Evolutionary conservation across 1,140 invertebrate species (phyloP), one percentile per base, ranked within the genome.

Genomic region (Caenorhabditis latens): DNA sequence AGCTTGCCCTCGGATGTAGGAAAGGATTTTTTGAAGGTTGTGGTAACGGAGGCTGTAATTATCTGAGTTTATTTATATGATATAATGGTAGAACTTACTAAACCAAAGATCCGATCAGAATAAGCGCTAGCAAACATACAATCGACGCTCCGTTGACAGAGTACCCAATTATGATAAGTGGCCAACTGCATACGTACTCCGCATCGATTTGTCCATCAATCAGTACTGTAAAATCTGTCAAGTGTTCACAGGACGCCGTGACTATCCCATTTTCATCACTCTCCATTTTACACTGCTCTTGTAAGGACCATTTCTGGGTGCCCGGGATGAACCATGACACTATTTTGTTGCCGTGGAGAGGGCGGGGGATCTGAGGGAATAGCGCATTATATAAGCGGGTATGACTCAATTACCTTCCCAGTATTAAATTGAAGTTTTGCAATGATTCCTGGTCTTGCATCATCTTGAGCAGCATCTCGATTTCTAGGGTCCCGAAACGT

Each of bases 171-270:
- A 65, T 65, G 3, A 46, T 43, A 8, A 86, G 50, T 32, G 75
- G 43, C 71, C 21, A 19, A 71, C 71, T 75, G 40, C 86, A 86
- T 19, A 86, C 75, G 0, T 55, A 43, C 8, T 71, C 65, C n/a
- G 75, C 86, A 32, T 86, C 46, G 5, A 67, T 42, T 14, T 71
- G 55, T 19, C 42, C 55, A 48, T 86, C 8, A 19, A 86, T 55
- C 19, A 86, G 21, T 11, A 86, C 55, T 11, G 86, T 58, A 40
- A 86, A 86, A 42, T 86, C 86, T 8, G 86, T 86, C 40, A 86
- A 55, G 65, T 86, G 86, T 3, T 46, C 50, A 55, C 86, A 86
- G 13, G 42, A 57, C 7, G 86, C 86, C 19, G n/a, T 19, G 6
- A 86, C 43, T 7, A 86, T 46, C 4, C 55, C 71, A 24, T 79